These are phyloP conservation scores for Solea solea DNA, from an alignment of 2,113 vertebrate genomes.

Conservation along the genomic window DNA sequence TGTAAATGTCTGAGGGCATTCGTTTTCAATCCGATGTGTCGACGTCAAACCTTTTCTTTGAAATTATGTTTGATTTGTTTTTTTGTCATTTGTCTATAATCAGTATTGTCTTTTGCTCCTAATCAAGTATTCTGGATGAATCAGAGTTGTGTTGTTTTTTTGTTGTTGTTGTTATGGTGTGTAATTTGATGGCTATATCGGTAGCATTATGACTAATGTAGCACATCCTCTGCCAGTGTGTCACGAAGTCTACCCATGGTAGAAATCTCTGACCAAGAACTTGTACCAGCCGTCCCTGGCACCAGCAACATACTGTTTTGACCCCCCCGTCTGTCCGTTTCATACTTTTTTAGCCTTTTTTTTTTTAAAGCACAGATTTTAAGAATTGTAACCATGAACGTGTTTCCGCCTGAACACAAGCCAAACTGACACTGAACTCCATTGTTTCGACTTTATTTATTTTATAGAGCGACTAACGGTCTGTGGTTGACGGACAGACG, in stretches of 20 bases:
- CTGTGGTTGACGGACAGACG: neutral
- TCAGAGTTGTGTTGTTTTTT: conserved; percentile 52
- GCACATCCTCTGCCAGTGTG: conserved; percentile 67
- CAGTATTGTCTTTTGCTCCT: conserved; percentile 66
- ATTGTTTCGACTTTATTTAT: conserved; percentile 33
- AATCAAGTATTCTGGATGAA: conserved; percentile 65
- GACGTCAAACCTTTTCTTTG: conserved; percentile 33
- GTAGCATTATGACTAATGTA: conserved; percentile 74
- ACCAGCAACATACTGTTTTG: conserved; percentile 61
- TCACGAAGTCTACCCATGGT: conserved; percentile 42
- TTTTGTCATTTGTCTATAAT: conserved; percentile 57
- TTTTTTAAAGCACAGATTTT: conserved; percentile 40
- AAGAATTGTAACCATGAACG: conserved; percentile 63
- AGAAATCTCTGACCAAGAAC: conserved; percentile 37
- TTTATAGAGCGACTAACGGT: conserved; percentile 4
- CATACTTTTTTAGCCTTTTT: neutral
- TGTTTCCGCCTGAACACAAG: conserved; percentile 50
- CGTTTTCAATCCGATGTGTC: conserved; percentile 62
- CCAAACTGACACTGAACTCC: conserved; percentile 53
- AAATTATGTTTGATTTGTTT: conserved; percentile 50
- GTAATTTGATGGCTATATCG: conserved; percentile 52
- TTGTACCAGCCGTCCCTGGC: conserved; percentile 63
- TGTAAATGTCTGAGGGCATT: conserved; percentile 70
- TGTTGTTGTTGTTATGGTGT: conserved; percentile 21
- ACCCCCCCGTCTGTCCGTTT: conserved; percentile 32